phyloP scores from a whole-genome alignment of 2,888 invertebrate species.

The Sesia bembeciformis region DNA sequence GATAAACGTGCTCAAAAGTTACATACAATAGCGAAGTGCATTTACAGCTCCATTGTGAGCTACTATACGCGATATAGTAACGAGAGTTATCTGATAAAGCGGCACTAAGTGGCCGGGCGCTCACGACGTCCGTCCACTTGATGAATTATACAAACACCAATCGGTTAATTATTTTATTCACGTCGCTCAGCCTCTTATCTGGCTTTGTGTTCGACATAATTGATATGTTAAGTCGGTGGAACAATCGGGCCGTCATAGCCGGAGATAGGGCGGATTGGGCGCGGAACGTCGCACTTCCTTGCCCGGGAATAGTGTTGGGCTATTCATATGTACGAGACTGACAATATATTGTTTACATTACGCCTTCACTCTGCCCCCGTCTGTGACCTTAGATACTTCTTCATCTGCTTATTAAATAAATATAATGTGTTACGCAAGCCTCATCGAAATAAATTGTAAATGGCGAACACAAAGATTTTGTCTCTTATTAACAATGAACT shows the following conservation, averaged over 20 bases:
- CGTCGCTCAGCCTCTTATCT: slow-evolving; percentile 67
- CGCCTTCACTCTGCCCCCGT: too few relatives aligned
- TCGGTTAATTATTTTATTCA: slow-evolving; percentile 73
- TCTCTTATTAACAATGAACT: too few relatives aligned
- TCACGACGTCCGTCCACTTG: slow-evolving; percentile 44
- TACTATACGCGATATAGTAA: slow-evolving; percentile 32
- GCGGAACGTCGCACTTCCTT: background rate
- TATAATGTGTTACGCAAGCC: too few relatives aligned
- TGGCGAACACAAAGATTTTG: too few relatives aligned
- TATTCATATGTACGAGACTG: too few relatives aligned
- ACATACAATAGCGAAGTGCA: slow-evolving; percentile 46
- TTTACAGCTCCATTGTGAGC: slow-evolving; percentile 55
- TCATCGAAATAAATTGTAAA: too few relatives aligned
- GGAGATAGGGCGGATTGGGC: slow-evolving; percentile 24
- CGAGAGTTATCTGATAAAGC: slow-evolving; percentile 53
- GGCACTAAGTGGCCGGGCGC: slow-evolving; percentile 57
- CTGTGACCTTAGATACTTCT: too few relatives aligned
- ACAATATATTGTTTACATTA: too few relatives aligned
- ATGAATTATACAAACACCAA: slow-evolving; percentile 73
- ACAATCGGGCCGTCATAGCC: slow-evolving; percentile 59
- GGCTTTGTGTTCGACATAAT: slow-evolving; percentile 68
- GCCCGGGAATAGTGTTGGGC: background rate
- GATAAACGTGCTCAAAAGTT: slow-evolving; percentile 34
- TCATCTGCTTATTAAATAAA: too few relatives aligned
- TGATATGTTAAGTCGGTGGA: slow-evolving; percentile 69